A percentile compares a stretch with the other conserved stretches of the same genome.
phyloP scores from a whole-genome alignment of 2,113 vertebrate genomes.

The Antigone vipio region DNA sequence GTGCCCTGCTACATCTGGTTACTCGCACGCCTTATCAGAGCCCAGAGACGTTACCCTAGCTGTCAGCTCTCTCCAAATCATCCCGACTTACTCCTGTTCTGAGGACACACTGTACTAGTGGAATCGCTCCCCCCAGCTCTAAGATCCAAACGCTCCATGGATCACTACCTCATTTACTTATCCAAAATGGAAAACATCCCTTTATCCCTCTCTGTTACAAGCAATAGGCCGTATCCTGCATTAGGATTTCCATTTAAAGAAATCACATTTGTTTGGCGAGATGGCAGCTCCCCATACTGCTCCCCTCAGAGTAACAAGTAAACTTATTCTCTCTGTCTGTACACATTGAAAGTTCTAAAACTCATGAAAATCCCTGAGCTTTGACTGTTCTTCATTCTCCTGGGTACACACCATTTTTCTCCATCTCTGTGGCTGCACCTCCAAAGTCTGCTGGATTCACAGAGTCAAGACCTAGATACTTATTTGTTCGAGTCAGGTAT shows the following conservation, averaged over 20 bases:
- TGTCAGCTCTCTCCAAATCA: background rate
- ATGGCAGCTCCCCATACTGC: background rate
- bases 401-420: slow-evolving; percentile 72
- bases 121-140: background rate
- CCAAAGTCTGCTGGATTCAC: slow-evolving; percentile 63
- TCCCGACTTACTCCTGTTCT: background rate
- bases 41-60: background rate
- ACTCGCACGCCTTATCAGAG: background rate
- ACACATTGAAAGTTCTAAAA: background rate
- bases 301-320: background rate
- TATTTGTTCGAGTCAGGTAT: slow-evolving; percentile 59
- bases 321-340: background rate
- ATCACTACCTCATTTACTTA: background rate
- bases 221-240: background rate
- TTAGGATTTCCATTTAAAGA: background rate
- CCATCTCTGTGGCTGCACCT: slow-evolving; percentile 68
- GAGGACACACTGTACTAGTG: background rate
- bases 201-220: background rate
- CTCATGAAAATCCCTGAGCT: background rate
- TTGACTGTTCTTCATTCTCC: background rate
- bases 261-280: background rate
- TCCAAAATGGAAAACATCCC: background rate
- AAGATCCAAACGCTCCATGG: background rate
- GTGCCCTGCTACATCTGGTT: background rate
- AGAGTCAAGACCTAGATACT: slow-evolving; percentile 44